A percentile compares a stretch with the other conserved stretches of the same genome.
Evolutionary conservation across 2,797 vertebrate genomes (phyloP).

Genomic region (Yasuhikotakia modesta): DNA sequence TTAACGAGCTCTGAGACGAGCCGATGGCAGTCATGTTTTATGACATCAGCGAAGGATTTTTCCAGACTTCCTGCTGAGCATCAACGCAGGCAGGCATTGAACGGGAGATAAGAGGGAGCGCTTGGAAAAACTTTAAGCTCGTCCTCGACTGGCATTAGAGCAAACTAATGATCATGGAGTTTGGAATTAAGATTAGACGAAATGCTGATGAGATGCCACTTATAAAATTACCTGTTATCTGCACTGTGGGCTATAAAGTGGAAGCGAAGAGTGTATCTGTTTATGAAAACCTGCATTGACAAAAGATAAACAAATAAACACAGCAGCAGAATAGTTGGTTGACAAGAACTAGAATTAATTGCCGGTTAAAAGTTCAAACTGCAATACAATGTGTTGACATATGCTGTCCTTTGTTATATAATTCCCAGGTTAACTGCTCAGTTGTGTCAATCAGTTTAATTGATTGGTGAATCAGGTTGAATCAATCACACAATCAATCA

Average conservation of each 20-base stretch:
- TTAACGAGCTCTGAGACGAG: conserved; percentile 48
- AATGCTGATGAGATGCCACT: not conserved
- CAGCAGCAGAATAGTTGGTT: not conserved
- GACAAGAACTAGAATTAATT: too few relatives aligned
- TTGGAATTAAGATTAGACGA: conserved; percentile 20
- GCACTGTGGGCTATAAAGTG: not conserved
- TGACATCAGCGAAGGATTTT: conserved; percentile 54
- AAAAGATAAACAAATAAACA: not conserved
- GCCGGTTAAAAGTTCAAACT: too few relatives aligned
- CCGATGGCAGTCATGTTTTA: conserved; percentile 46
- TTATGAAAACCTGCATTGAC: not conserved
- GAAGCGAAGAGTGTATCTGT: not conserved
- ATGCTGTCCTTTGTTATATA: too few relatives aligned
- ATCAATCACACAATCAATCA: too few relatives aligned
- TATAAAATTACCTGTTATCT: conserved; percentile 5
- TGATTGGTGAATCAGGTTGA: too few relatives aligned
- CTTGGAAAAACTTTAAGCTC: conserved; percentile 37
- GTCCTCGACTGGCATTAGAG: conserved; percentile 8
- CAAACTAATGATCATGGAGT: conserved; percentile 23
- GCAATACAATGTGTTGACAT: too few relatives aligned
- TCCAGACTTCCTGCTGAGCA: conserved; percentile 24
- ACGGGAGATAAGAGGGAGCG: conserved; percentile 27
- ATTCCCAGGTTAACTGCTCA: too few relatives aligned
- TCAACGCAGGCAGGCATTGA: conserved; percentile 24
- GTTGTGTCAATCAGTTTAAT: too few relatives aligned